These are phyloP conservation scores for Calonectris borealis DNA, from an alignment of 2,113 vertebrate genomes.

Conservation along the genomic window DNA sequence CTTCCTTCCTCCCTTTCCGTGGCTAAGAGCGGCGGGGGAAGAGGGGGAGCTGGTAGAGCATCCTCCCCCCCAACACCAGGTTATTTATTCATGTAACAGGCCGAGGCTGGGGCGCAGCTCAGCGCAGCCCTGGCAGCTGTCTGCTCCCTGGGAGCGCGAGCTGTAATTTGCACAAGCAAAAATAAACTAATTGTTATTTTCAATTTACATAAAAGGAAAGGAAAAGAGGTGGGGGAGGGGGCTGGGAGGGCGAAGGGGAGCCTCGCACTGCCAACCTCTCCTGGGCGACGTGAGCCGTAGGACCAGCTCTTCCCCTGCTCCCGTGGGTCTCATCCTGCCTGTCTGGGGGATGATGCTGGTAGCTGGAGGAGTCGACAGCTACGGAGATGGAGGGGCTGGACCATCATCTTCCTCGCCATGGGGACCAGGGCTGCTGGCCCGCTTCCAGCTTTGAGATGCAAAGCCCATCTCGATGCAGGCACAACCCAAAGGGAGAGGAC, in stretches of 20 bases:
- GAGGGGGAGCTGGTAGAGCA: background rate
- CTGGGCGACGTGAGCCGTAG: accelerated
- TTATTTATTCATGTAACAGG: slow-evolving; percentile 53
- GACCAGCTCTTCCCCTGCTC: background rate
- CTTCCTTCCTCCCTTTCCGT: background rate
- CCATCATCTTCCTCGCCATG: background rate
- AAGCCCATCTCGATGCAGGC: accelerated
- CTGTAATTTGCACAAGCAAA: slow-evolving; percentile 49
- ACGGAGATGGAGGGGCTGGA: background rate
- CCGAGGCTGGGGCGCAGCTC: background rate
- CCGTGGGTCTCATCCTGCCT: background rate
- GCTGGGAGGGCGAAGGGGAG: background rate
- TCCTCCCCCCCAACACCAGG: background rate
- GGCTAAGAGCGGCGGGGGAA: background rate
- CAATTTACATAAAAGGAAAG: slow-evolving; percentile 26
- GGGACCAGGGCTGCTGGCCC: background rate
- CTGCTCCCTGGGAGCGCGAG: slow-evolving; percentile 12
- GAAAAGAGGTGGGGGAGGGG: background rate
- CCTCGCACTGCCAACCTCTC: background rate
- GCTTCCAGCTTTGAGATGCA: accelerated
- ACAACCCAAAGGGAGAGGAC: background rate
- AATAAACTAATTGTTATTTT: slow-evolving; percentile 61
- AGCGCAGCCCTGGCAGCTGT: slow-evolving; percentile 14
- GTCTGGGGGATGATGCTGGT: background rate
- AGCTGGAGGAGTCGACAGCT: background rate